Base-by-base conservation (phyloP, 1,140 invertebrate species). In the Cardiocondyla obscurior region DNA sequence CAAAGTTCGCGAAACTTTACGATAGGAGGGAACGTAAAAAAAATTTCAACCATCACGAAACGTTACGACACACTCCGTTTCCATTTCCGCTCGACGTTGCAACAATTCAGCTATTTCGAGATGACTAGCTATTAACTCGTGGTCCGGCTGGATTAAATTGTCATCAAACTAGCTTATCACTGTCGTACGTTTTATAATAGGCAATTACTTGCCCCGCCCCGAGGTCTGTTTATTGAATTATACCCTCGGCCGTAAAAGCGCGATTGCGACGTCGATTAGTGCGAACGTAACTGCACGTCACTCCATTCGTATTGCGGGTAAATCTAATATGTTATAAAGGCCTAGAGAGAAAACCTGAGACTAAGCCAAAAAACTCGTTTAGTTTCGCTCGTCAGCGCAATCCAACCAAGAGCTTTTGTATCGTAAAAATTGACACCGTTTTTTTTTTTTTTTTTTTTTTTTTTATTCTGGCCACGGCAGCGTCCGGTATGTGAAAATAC, bases 1-100 rank as follows among this genome's bases (percentile, higher is more conserved):
- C n/a, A 19, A 49, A 79, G 22, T 79, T 79, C 10, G 46, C 49
- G 25, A 55, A 79, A 79, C 46, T 77, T 77, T 79, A 67, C 62
- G 74, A 67, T 79, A 67, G 33, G 33, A 67, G 25, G 16, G 57
- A 33, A 51, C 72, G 36, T 67, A 39, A 79, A 79, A 77, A 79
- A 79, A 53, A 57, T 55, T 65, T 53, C 33, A 19, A 8, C 46
- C 62, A 33, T 69, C 44, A 2, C 39, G 72, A 19, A 57, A 30
- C 14, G 46, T 77, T 67, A 53, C 44, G 74, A 67, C 16, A 67
- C 36, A 33, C 46, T n/a, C n/a, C n/a, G 19, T 49, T 46, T 62
- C n/a, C 53, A 22, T 30, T 12, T 19, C 36, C 30, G 33, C 12
- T 58, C 33, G 8, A 3, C 33, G 10, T 5, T 55, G 33, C 25